Evolutionary conservation across 1,140 invertebrate genomes (phyloP).

Genomic region (Hyposmocoma kahamanoa): DNA sequence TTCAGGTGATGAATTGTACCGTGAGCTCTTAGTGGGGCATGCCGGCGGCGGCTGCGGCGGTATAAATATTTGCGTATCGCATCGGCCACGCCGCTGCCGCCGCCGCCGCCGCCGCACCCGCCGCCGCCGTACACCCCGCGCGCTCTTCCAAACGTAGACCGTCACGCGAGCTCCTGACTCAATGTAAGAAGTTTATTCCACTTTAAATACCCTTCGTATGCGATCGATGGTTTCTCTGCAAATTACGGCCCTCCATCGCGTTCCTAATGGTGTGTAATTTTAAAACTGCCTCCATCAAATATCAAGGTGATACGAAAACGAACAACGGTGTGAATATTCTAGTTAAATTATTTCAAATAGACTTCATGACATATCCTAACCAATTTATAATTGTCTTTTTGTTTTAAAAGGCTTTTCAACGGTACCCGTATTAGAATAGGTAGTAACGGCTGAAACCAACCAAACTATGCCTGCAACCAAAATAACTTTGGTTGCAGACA

Average conservation of each 20-base stretch:
- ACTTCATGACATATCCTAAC: no score
- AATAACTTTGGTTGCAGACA: no score
- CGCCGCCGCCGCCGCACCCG: constrained; percentile 18
- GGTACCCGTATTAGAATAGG: no score
- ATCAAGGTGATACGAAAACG: no score
- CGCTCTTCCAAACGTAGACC: constrained; percentile 28
- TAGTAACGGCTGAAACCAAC: no score
- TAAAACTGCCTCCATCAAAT: neutral
- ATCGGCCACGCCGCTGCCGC: constrained; percentile 17
- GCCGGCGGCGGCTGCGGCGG: constrained; percentile 10
- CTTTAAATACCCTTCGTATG: constrained; percentile 24
- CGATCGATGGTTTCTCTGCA: constrained; percentile 17
- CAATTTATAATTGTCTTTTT: no score
- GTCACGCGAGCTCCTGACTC: constrained; percentile 42
- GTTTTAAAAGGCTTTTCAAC: no score
- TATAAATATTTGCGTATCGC: constrained; percentile 57
- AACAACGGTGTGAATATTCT: no score
- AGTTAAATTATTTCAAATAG: no score
- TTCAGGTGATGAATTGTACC: constrained; percentile 56
- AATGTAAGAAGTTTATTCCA: constrained; percentile 50
- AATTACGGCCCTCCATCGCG: constrained; percentile 13
- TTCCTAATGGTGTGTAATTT: constrained; percentile 10
- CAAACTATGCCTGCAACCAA: no score
- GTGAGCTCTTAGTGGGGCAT: no score
- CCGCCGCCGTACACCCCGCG: constrained; percentile 19